Percentiles rank a stretch among this genome's conserved stretches.
These are phyloP conservation scores for Chloromyia formosa DNA, from an alignment of 2,888 invertebrate genomes.

Conservation along the genomic window DNA sequence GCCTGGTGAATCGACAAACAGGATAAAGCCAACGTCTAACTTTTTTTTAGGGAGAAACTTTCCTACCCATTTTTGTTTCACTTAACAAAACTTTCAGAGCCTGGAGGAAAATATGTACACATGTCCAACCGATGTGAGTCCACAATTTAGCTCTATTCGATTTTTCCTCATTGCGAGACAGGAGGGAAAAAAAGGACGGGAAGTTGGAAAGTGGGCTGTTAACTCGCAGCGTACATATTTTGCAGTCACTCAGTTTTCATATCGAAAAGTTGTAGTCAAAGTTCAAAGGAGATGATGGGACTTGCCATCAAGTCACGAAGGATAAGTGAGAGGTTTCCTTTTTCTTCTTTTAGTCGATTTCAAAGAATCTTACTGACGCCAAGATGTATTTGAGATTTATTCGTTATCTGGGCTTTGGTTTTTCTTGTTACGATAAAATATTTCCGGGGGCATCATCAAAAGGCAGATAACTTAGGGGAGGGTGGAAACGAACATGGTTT, in stretches of 20 bases:
- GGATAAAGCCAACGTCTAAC: neutral
- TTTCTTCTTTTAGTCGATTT: neutral
- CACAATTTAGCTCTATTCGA: neutral
- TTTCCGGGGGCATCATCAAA: no score
- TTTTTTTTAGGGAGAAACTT: neutral
- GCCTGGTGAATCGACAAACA: neutral
- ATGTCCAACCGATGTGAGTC: neutral
- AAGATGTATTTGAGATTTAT: neutral
- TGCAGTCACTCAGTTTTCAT: neutral
- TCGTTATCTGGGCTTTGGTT: neutral
- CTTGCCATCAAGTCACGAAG: neutral
- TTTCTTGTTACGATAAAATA: no score
- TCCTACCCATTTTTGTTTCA: neutral
- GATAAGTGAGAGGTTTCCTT: neutral
- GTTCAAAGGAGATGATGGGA: neutral
- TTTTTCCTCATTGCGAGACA: neutral
- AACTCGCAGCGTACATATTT: neutral
- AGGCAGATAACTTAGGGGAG: no score
- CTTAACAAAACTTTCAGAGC: no score
- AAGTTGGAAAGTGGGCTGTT: neutral
- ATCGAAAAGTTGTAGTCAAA: neutral
- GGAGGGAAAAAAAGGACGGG: neutral
- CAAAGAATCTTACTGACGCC: neutral
- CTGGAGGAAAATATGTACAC: neutral
- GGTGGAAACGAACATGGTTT: no score